Percentiles rank a stretch among this genome's conserved stretches.
These are phyloP conservation scores for Camponotus fellah DNA, from an alignment of 2,888 invertebrate genomes.

Conservation along the genomic window DNA sequence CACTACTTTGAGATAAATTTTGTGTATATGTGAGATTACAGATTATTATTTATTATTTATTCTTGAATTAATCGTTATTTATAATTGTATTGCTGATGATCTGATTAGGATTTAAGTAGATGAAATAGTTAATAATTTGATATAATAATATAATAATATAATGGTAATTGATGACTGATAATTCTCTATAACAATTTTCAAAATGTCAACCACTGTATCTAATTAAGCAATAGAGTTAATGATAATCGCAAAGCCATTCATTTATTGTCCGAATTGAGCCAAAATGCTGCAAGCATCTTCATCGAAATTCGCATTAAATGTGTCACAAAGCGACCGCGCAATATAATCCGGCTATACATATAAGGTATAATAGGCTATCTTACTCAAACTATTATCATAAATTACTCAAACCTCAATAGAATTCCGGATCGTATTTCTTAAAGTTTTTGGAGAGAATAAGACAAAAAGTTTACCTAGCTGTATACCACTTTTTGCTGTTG, in stretches of 20 bases:
- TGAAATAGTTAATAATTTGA: neutral
- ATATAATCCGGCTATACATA: neutral
- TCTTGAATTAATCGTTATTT: neutral
- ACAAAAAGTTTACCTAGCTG: neutral
- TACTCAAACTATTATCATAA: conserved; percentile 21
- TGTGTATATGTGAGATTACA: no score
- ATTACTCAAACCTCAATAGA: conserved; percentile 40
- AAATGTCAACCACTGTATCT: neutral
- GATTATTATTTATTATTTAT: neutral
- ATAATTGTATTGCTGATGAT: neutral
- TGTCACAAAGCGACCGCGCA: conserved; percentile 32
- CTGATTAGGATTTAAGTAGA: neutral
- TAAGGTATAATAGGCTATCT: conserved; percentile 27
- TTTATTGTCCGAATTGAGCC: conserved; percentile 23
- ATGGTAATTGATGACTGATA: neutral
- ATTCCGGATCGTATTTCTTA: conserved; percentile 9
- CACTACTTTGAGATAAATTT: neutral
- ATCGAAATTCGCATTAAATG: conserved; percentile 23
- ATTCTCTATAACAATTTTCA: conserved; percentile 26
- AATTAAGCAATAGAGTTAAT: conserved; percentile 34
- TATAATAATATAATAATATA: no score
- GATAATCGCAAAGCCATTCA: conserved; percentile 3
- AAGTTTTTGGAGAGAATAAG: conserved; percentile 16
- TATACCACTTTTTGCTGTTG: neutral
- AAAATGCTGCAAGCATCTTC: conserved; percentile 23